phyloP scores from a whole-genome alignment of 2,113 vertebrate species.

The Jaculus jaculus region DNA sequence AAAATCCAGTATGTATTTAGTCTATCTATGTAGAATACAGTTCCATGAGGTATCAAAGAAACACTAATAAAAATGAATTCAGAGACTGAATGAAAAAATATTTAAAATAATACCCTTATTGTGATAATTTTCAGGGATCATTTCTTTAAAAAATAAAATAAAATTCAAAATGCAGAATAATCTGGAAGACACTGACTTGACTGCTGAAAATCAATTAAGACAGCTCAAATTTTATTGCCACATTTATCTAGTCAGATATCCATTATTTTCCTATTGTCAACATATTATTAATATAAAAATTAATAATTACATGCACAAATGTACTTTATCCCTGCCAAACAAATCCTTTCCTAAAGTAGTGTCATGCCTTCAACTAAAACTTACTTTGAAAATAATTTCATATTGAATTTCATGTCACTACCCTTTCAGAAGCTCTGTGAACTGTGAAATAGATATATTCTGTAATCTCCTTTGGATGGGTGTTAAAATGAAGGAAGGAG shows the following conservation, averaged over 20 bases:
- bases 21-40: too few species aligned
- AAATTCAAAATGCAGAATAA: slow-evolving; percentile 64
- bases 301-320: slow-evolving; percentile 43
- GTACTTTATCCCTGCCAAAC: background rate
- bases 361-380: slow-evolving; percentile 36
- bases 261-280: slow-evolving; percentile 16
- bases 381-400: slow-evolving; percentile 51
- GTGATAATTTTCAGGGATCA: slow-evolving; percentile 43
- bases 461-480: background rate
- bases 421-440: background rate
- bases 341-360: slow-evolving; percentile 46
- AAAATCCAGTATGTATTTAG: slow-evolving; percentile 1
- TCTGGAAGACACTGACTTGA: background rate
- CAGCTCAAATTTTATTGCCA: slow-evolving; percentile 40
- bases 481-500: slow-evolving; percentile 9
- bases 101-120: slow-evolving; percentile 45
- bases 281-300: slow-evolving; percentile 34
- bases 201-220: slow-evolving; percentile 47
- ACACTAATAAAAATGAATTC: slow-evolving; percentile 60
- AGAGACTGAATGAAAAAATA: slow-evolving; percentile 44
- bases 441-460: background rate
- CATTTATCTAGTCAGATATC: background rate
- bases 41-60: background rate
- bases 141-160: slow-evolving; percentile 32
- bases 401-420: slow-evolving; percentile 3